Percentiles rank a stretch among this genome's conserved stretches.
phyloP scores from a whole-genome alignment of 2,113 vertebrate genomes.

The Oryzias melastigma region DNA sequence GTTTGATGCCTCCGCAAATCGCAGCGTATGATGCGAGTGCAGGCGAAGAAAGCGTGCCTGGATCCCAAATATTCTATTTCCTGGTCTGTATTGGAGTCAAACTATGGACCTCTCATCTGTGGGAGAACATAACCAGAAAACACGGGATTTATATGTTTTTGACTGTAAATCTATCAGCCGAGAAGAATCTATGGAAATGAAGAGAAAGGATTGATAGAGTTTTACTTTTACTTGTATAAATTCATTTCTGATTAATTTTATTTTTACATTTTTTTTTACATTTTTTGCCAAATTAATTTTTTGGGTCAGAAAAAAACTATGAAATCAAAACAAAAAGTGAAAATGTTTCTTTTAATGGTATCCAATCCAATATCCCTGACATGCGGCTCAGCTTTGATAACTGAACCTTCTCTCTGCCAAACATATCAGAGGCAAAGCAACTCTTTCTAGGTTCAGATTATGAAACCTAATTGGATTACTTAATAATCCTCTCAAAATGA shows the following conservation, averaged over 20 bases:
- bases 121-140: no score
- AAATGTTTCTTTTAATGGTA: not conserved
- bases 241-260: no score
- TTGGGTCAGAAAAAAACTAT: no score
- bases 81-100: not conserved
- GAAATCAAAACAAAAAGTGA: not conserved
- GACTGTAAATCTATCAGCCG: no score
- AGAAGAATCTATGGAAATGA: no score
- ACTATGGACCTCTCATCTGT: no score
- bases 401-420: slow-evolving; percentile 28
- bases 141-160: no score
- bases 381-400: slow-evolving; percentile 21
- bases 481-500: slow-evolving; percentile 66
- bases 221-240: no score
- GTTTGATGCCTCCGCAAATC: slow-evolving; percentile 29
- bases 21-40: not conserved
- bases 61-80: not conserved
- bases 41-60: not conserved
- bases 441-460: slow-evolving; percentile 57
- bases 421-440: slow-evolving; percentile 36
- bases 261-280: no score
- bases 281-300: no score
- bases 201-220: no score
- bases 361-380: slow-evolving; percentile 9
- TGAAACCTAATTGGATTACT: slow-evolving; percentile 65